Evolutionary conservation across 2,888 invertebrate species (phyloP).

Genomic region (Caenorhabditis uteleia): DNA sequence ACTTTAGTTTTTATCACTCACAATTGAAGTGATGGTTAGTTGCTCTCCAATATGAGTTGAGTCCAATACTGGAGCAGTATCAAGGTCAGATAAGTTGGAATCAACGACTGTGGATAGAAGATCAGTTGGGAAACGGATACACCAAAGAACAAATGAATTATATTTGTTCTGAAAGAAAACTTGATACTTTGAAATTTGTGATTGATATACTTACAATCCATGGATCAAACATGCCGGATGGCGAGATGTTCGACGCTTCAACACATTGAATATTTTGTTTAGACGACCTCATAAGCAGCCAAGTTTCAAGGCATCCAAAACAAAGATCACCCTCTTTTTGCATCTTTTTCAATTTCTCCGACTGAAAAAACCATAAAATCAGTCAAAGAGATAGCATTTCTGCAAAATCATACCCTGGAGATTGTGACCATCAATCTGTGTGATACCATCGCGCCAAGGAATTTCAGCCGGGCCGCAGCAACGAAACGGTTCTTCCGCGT

Average conservation of each 20-base stretch:
- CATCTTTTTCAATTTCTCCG: slow-evolving; percentile 74
- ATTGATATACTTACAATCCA: slow-evolving; percentile 75
- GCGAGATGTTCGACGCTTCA: slow-evolving; percentile 88
- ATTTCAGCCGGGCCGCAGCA: slow-evolving; percentile 80
- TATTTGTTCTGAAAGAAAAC: slow-evolving; percentile 76
- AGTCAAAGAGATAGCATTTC: neutral
- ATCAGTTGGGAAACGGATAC: slow-evolving; percentile 79
- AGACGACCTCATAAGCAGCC: slow-evolving; percentile 82
- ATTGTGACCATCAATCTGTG: slow-evolving; percentile 60
- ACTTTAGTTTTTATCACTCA: slow-evolving; percentile 73
- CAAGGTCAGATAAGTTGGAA: slow-evolving; percentile 71
- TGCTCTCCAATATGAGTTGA: slow-evolving; percentile 79
- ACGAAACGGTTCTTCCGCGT: slow-evolving; percentile 82
- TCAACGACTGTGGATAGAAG: slow-evolving; percentile 78
- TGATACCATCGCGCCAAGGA: slow-evolving; percentile 63
- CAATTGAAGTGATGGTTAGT: slow-evolving; percentile 82
- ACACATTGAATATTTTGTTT: slow-evolving; percentile 75
- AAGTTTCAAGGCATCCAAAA: slow-evolving; percentile 84
- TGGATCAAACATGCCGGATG: slow-evolving; percentile 91
- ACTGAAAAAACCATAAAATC: slow-evolving; percentile 40
- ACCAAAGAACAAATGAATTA: slow-evolving; percentile 79
- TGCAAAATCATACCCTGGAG: slow-evolving; percentile 23
- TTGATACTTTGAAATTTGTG: neutral
- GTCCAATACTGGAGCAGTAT: slow-evolving; percentile 79
- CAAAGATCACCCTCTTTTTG: slow-evolving; percentile 79